Evolutionary conservation across 2,113 vertebrate genomes (phyloP), one percentile per base, ranked within the genome.

Genomic region (Spilogale gracilis): DNA sequence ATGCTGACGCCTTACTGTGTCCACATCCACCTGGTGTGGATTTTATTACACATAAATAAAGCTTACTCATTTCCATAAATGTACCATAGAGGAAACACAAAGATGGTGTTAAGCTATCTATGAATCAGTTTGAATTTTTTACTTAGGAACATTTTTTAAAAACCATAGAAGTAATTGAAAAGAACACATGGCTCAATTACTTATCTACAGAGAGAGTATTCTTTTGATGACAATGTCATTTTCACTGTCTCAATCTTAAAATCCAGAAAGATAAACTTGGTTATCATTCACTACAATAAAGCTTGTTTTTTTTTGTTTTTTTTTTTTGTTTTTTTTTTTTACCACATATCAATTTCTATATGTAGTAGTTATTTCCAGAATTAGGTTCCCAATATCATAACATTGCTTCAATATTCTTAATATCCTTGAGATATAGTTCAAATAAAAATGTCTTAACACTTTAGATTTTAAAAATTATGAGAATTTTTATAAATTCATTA

Each of bases 161-260:
- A 48, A 45, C 2, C 20, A 61, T 95, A 50, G 12, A 94, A 69
- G 1, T 74, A 78, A 78, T 93, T 73, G 58, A 60, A 91, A 95
- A 88, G 10, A 91, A 2, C 1, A 17, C 58, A 2, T 56, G 17
- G 23, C 81, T 85, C 48, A 85, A n/a, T 61, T 63, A 82, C 54
- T 76, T 83, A 48, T 67, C 73, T 65, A 84, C 17, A 61, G 60
- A 91, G 4, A 48, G 14, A 43, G 4, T 18, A 63, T 78, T 86
- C 5, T 83, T 82, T 92, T 93, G 3, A 74, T 50, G 52, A 56
- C 9, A 45, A 61, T 27, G 52, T 20, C 61, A 63, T 91, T 96
- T 96, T 94, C 48, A 86, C 4, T 79, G 88, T 90, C 14, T 91
- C n/a, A 82, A 27, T 85, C 93, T 80, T 63, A 74, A 95, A 94